Conservation (phyloP, 1,140 invertebrate genomes). For the Drosophila littoralis region DNA sequence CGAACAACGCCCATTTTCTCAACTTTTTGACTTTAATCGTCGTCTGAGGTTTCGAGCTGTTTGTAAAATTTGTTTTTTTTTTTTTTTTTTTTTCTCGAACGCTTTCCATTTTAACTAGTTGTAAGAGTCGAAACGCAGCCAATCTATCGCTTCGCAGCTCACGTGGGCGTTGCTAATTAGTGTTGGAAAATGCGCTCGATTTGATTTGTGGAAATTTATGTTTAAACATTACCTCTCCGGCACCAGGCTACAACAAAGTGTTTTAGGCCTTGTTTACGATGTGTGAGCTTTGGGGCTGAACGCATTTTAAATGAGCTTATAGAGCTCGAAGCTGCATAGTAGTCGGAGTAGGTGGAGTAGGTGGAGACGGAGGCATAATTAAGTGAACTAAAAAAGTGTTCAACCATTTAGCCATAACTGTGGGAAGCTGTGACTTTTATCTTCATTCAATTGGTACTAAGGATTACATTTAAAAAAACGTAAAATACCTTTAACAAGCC, state of each 20-base stretch:
- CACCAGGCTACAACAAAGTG: constrained; percentile 22
- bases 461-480: neutral
- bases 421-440: constrained; percentile 22
- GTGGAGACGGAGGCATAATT: constrained; percentile 33
- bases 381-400: constrained; percentile 15
- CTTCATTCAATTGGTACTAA: constrained; percentile 16
- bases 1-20: constrained; percentile 75
- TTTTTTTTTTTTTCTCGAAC: constrained; percentile 43
- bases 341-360: constrained; percentile 4
- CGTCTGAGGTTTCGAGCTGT: constrained; percentile 38
- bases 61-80: constrained; percentile 63
- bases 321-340: neutral
- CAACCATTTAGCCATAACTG: constrained; percentile 27
- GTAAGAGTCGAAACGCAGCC: constrained; percentile 18
- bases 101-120: constrained; percentile 62
- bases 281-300: constrained; percentile 72
- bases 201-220: constrained; percentile 81
- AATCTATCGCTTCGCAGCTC: constrained; percentile 38
- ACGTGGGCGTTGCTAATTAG: constrained; percentile 79
- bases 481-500: too few relatives aligned
- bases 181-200: constrained; percentile 76
- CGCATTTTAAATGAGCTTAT: constrained; percentile 71
- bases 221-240: constrained; percentile 52
- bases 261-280: constrained; percentile 66
- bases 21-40: constrained; percentile 76